Evolutionary conservation across 2,888 invertebrate species (phyloP).

Genomic region (Cataglyphis rosenhaueri): DNA sequence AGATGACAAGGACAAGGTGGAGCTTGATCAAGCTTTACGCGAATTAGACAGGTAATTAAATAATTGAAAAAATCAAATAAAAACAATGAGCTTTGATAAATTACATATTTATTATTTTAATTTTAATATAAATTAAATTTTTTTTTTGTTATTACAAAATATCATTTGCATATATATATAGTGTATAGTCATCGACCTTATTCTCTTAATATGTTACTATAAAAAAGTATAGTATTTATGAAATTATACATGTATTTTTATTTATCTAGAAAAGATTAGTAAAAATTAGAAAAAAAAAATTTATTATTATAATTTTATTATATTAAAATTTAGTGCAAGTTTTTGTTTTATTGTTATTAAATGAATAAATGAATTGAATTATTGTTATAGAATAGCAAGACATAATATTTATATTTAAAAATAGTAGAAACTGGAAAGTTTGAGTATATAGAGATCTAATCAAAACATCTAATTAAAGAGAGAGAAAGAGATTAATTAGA

Average conservation of each 20-base stretch:
- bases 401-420: neutral
- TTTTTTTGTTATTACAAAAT: neutral
- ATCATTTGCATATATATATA: neutral
- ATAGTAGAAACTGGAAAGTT: neutral
- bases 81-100: neutral
- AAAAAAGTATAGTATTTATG: neutral
- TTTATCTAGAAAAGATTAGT: too few species aligned
- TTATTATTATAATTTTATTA: neutral
- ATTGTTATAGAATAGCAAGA: neutral
- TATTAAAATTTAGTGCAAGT: neutral
- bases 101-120: neutral
- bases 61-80: neutral
- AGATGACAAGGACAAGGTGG: slow-evolving; percentile 87
- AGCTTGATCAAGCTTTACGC: slow-evolving; percentile 88
- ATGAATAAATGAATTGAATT: neutral
- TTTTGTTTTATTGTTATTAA: neutral
- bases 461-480: neutral
- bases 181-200: neutral
- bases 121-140: neutral
- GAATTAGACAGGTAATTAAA: slow-evolving; percentile 87
- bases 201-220: neutral
- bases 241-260: neutral
- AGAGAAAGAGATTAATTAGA: neutral
- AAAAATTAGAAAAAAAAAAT: neutral
- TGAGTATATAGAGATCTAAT: neutral